Evolutionary conservation across 2,797 vertebrate genomes (phyloP).

Genomic region (Brachymystax lenok): DNA sequence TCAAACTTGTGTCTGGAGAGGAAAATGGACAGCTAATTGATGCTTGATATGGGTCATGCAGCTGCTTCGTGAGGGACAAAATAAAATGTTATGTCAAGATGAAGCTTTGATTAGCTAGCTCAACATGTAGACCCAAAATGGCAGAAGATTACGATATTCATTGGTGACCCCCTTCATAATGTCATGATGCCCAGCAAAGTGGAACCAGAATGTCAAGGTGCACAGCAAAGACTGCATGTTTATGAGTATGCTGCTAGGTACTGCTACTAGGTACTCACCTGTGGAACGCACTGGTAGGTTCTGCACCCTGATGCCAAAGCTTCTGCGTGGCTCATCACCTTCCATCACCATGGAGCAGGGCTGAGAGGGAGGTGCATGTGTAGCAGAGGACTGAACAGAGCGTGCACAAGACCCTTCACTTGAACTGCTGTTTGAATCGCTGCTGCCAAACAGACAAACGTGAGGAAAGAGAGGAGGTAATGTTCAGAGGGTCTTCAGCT

Average conservation of each 20-base stretch:
- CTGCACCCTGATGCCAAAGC: constrained; percentile 98
- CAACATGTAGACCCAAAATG: too few species aligned
- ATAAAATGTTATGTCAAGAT: neutral
- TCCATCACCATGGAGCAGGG: constrained; percentile 84
- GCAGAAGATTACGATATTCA: neutral
- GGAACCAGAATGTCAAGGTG: neutral
- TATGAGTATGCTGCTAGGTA: neutral
- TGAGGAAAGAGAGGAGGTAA: neutral
- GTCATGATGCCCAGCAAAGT: neutral
- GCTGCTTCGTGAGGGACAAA: neutral
- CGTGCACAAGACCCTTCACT: constrained; percentile 93
- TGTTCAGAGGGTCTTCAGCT: constrained; percentile 1
- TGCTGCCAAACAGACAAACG: constrained; percentile 62
- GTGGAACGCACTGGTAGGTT: constrained; percentile 97
- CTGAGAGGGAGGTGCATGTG: constrained; percentile 86
- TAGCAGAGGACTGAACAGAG: constrained; percentile 92
- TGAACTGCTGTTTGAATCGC: constrained; percentile 97
- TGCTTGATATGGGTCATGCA: neutral
- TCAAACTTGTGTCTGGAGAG: constrained; percentile 92
- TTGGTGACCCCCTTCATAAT: neutral
- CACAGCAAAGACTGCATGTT: neutral
- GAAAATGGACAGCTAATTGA: neutral
- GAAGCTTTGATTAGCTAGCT: neutral
- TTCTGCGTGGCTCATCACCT: constrained; percentile 95
- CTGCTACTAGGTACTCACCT: constrained; percentile 71